Percentiles rank a stretch among this genome's conserved stretches.
Evolutionary conservation across 2,888 invertebrate species (phyloP).

Genomic region (Lasiommata megera): DNA sequence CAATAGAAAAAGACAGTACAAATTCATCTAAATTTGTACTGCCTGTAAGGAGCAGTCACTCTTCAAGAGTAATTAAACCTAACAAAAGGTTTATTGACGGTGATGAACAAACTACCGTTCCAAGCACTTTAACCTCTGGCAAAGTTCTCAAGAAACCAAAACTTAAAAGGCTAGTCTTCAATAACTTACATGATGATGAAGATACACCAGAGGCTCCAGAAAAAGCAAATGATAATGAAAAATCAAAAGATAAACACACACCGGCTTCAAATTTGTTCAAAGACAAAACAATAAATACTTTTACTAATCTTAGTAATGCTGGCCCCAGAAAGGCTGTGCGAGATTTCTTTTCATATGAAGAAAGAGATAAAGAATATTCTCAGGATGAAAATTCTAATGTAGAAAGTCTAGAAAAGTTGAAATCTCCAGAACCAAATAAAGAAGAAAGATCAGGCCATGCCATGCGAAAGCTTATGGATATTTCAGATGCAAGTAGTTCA

Average conservation of each 20-base stretch:
- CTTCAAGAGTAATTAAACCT: slow-evolving; percentile 93
- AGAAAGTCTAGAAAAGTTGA: slow-evolving; percentile 58
- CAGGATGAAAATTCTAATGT: slow-evolving; percentile 70
- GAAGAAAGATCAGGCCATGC: slow-evolving; percentile 72
- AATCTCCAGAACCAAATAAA: slow-evolving; percentile 55
- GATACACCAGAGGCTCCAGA: slow-evolving; percentile 55
- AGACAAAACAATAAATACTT: slow-evolving; percentile 69
- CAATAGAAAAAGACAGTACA: slow-evolving; percentile 59
- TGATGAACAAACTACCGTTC: slow-evolving; percentile 69
- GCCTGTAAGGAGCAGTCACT: slow-evolving; percentile 91
- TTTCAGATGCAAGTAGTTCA: slow-evolving; percentile 74
- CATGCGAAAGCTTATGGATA: slow-evolving; percentile 73
- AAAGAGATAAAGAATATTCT: slow-evolving; percentile 59
- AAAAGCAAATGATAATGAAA: slow-evolving; percentile 55
- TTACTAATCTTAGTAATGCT: slow-evolving; percentile 54
- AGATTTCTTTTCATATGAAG: slow-evolving; percentile 66
- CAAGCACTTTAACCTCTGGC: slow-evolving; percentile 50
- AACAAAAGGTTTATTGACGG: slow-evolving; percentile 91
- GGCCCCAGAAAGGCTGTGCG: slow-evolving; percentile 53
- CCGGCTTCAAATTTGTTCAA: slow-evolving; percentile 66
- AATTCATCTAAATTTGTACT: slow-evolving; percentile 84
- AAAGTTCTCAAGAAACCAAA: slow-evolving; percentile 77
- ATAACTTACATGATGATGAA: slow-evolving; percentile 62
- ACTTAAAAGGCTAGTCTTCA: slow-evolving; percentile 70
- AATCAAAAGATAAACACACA: slow-evolving; percentile 53